phyloP scores from a whole-genome alignment of 2,113 vertebrate genomes.

The Montifringilla adamsi region DNA sequence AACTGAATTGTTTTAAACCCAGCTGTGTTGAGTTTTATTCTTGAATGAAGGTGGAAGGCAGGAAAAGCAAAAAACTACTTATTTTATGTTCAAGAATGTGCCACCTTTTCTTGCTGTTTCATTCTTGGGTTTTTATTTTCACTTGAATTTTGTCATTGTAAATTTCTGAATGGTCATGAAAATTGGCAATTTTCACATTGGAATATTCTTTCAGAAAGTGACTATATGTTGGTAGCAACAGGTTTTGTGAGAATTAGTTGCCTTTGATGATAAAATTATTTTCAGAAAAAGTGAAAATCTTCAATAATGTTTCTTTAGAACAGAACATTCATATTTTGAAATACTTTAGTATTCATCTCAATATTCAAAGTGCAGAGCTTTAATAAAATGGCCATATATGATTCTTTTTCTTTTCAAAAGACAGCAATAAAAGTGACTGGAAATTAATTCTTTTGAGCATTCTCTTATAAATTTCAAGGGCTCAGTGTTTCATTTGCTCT shows the following conservation, averaged over 20 bases:
- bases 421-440: too few species aligned
- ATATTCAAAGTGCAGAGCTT: neutral
- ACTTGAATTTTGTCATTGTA: neutral
- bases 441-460: neutral
- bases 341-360: neutral
- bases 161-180: neutral
- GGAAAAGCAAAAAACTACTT: neutral
- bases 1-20: neutral
- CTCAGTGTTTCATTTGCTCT: neutral
- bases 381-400: neutral
- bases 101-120: neutral
- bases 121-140: accelerated
- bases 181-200: neutral
- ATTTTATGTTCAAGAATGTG: neutral
- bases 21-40: neutral
- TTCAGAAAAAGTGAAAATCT: neutral
- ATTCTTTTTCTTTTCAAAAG: neutral
- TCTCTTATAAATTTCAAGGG: neutral
- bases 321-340: neutral
- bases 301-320: neutral
- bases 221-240: neutral
- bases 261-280: neutral
- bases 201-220: neutral
- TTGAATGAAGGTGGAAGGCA: neutral
- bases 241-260: neutral